phyloP scores from a whole-genome alignment of 2,888 invertebrate genomes.

The Sinopyrophorus schimmeli region DNA sequence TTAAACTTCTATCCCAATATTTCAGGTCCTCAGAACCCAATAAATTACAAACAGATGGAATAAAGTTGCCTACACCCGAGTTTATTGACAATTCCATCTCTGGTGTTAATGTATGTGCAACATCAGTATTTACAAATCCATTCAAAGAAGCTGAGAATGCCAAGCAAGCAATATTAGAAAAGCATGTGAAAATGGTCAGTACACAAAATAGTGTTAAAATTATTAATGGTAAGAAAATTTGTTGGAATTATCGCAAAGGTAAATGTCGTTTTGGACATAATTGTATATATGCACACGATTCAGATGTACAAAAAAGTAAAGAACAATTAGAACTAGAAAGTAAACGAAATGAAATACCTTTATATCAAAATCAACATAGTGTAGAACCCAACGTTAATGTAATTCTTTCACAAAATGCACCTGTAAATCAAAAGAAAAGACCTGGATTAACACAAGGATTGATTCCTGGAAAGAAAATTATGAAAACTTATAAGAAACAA shows the following conservation, averaged over 20 bases:
- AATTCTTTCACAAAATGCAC: background rate
- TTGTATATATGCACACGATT: conserved; percentile 90
- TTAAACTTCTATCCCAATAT: too few relatives aligned
- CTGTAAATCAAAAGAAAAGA: conserved; percentile 65
- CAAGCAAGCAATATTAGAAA: conserved; percentile 83
- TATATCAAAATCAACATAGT: conserved; percentile 45
- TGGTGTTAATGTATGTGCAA: conserved; percentile 51
- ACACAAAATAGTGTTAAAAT: conserved; percentile 69
- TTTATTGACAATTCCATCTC: conserved; percentile 59
- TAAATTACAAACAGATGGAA: too few relatives aligned
- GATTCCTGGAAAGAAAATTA: conserved; percentile 82
- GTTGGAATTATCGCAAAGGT: conserved; percentile 92
- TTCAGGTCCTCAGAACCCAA: too few relatives aligned
- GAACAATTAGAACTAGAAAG: conserved; percentile 64
- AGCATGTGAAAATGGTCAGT: conserved; percentile 90
- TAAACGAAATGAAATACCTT: conserved; percentile 53
- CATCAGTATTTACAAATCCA: conserved; percentile 86
- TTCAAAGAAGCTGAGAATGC: conserved; percentile 84
- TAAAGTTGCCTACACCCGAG: conserved; percentile 64
- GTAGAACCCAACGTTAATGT: conserved; percentile 31
- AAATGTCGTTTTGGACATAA: conserved; percentile 89
- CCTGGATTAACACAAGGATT: conserved; percentile 78
- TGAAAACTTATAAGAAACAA: conserved; percentile 74
- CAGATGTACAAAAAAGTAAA: conserved; percentile 71
- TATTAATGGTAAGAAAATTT: conserved; percentile 86